Base-by-base conservation (phyloP, 1,140 invertebrate species). In the Akabosia matsudoensis region DNA sequence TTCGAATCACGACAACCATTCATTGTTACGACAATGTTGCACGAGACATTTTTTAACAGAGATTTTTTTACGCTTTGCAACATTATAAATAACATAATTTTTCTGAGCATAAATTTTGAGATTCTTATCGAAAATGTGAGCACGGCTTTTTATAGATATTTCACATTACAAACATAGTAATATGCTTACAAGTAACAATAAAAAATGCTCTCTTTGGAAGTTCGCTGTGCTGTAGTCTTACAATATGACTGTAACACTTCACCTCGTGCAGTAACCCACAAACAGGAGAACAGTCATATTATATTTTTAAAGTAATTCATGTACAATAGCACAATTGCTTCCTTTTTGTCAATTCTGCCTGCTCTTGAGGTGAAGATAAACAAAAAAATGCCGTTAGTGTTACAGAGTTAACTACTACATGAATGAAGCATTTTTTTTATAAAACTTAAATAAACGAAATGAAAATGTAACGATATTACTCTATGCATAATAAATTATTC, bases 401-500 rank as follows among this genome's bases (percentile, higher is more conserved):
- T n/a, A n/a, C n/a, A n/a, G n/a, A n/a, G n/a, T n/a, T n/a, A n/a
- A n/a, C n/a, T n/a, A n/a, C n/a, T n/a, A n/a, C n/a, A n/a, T n/a
- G n/a, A n/a, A n/a, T n/a, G n/a, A n/a, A n/a, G n/a, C n/a, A n/a
- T n/a, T n/a, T n/a, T n/a, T n/a, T n/a, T n/a, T n/a, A n/a, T n/a
- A n/a, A n/a, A n/a, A n/a, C n/a, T n/a, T n/a, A n/a, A n/a, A n/a
- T n/a, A n/a, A n/a, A n/a, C n/a, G n/a, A n/a, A n/a, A n/a, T n/a
- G n/a, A n/a, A n/a, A n/a, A n/a, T n/a, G n/a, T n/a, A 31, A 67
- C 13, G 61, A 67, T 67, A 67, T 67, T 67, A 67, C 31, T 10
- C 26, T 67, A 67, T 67, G 61, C 61, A 67, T 67, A 67, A 67
- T 67, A 67, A 67, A 67, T 67, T 67, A 67, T 67, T 67, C 61